Conservation (phyloP, 2,113 vertebrate genomes). For the Etheostoma spectabile region DNA sequence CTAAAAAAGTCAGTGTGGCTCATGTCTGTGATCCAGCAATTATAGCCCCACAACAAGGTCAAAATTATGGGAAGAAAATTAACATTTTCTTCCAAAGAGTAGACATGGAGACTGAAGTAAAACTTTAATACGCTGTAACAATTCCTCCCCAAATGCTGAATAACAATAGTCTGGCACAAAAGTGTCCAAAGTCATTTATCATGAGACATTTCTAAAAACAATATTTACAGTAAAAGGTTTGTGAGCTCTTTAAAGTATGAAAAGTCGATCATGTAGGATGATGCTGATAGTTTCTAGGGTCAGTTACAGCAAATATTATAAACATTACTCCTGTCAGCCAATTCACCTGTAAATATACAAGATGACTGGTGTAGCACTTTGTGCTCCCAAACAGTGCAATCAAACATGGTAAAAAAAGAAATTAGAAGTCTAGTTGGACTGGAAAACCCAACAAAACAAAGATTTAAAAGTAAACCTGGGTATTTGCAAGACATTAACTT, state of each 20-base stretch:
- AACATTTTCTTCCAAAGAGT: not conserved
- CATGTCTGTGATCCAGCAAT: not conserved
- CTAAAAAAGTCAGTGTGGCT: slow-evolving; percentile 5
- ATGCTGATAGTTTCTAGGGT: not conserved
- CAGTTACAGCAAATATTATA: not conserved
- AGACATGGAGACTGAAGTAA: not conserved
- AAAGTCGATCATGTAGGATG: not conserved
- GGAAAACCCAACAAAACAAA: not conserved
- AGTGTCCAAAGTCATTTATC: slow-evolving; percentile 13
- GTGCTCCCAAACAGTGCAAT: not conserved
- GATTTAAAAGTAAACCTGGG: not conserved
- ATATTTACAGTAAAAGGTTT: too few species aligned
- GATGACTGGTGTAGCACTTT: not conserved
- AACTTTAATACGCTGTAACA: not conserved
- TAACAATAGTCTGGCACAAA: not conserved
- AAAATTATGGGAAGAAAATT: slow-evolving; percentile 11
- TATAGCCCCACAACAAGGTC: not conserved
- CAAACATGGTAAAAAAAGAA: not conserved
- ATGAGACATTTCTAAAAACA: too few species aligned
- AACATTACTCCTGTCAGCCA: not conserved
- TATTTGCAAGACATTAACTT: not conserved
- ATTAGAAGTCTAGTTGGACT: not conserved
- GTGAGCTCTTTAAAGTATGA: not conserved
- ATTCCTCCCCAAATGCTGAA: slow-evolving; percentile 2
- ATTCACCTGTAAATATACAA: not conserved